A percentile compares a stretch with the other conserved stretches of the same genome.
Evolutionary conservation across 2,888 invertebrate species (phyloP).

Genomic region (Drosophila phalerata): DNA sequence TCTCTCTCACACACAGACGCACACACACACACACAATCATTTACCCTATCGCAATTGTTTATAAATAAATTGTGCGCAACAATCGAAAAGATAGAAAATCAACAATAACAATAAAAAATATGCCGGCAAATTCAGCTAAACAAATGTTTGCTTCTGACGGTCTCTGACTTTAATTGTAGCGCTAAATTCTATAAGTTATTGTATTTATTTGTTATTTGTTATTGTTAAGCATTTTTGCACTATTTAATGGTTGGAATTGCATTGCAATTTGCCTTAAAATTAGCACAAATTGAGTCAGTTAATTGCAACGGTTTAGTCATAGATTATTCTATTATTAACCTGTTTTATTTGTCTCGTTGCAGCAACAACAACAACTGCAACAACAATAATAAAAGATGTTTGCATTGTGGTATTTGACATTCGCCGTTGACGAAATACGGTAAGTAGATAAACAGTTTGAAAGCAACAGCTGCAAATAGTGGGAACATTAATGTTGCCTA

Average conservation of each 20-base stretch:
- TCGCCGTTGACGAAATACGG: conserved; percentile 85
- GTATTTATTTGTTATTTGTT: neutral
- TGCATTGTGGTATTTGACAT: conserved; percentile 85
- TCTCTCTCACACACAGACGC: conserved; percentile 27
- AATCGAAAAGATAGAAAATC: conserved; percentile 25
- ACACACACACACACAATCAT: conserved; percentile 8
- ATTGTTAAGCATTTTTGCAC: neutral
- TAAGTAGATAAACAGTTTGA: conserved; percentile 71
- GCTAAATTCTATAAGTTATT: conserved; percentile 2
- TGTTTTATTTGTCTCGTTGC: conserved; percentile 32
- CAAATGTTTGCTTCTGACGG: conserved; percentile 14
- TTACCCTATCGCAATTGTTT: conserved; percentile 56
- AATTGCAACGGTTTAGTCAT: conserved; percentile 26
- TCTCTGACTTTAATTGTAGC: conserved; percentile 7
- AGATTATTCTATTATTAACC: conserved; percentile 27
- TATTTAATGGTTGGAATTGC: neutral
- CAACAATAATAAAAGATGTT: conserved; percentile 76
- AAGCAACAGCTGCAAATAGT: neutral
- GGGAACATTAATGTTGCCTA: conserved; percentile 31
- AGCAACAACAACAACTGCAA: conserved; percentile 55
- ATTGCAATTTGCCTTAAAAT: neutral
- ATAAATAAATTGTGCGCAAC: conserved; percentile 74
- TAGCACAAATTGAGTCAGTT: neutral
- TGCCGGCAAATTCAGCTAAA: conserved; percentile 44
- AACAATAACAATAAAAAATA: conserved; percentile 31